Evolutionary conservation across 2,113 vertebrate species (phyloP), one percentile per base, ranked within the genome.

Genomic region (Myotis lucifugus): DNA sequence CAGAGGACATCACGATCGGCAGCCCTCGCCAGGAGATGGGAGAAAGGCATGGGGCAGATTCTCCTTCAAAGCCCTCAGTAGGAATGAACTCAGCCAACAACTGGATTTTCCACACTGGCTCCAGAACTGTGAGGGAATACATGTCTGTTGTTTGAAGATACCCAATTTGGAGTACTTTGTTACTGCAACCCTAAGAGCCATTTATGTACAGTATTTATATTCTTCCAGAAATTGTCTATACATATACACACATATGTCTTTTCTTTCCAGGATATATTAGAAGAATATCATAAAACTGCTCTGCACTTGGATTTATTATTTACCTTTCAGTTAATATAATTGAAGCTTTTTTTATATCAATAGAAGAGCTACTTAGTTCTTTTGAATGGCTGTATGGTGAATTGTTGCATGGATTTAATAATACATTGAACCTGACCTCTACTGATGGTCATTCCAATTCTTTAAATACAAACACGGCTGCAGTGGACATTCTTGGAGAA

Each of bases 171-270:
- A 23, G 42, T 29, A 11, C 34, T 94, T 69, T 32, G 6, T 52
- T 67, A 74, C 0, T 61, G 9, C 3, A n/a, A 11, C 10, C 40
- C 40, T 19, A 74, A 76, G 42, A 82, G 37, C 8, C 8, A 91
- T n/a, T 32, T 66, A 37, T 23, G 12, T 37, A 54, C 52, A 19
- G 18, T 54, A 52, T 74, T 79, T 73, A 56, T 73, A 67, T 85
- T 89, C 46, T 82, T 92, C 17, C 46, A 92, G 50, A 85, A 88
- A 85, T 50, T 42, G 73, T 74, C 56, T 93, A 34, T 25, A 40
- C 5, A 25, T 69, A 46, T n/a, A 3, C 18, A 83, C 13, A 54
- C 21, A 86, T 11, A 8, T 9, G 10, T 27, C 37, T 79, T 88
- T 46, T 86, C 27, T 76, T 72, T 59, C 15, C 18, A 61, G 70